Conservation (phyloP, 2,888 invertebrate species). For the Perithous albicinctus region DNA sequence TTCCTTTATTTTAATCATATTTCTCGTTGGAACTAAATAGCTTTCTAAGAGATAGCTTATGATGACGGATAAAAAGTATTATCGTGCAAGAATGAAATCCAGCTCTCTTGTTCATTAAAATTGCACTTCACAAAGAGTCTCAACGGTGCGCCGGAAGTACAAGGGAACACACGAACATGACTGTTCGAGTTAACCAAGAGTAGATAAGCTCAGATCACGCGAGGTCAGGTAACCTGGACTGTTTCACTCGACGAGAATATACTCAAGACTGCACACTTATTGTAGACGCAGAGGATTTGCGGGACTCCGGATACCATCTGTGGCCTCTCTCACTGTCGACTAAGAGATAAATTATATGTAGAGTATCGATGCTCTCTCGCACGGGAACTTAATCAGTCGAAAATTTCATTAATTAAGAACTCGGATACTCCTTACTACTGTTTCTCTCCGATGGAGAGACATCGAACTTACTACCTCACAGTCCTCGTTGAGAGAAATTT, state of each 20-base stretch:
- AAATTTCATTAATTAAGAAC: conserved; percentile 15
- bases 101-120: conserved; percentile 31
- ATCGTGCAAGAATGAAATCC: conserved; percentile 16
- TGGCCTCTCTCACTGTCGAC: conserved; percentile 37
- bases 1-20: not conserved
- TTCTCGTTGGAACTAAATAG: not conserved
- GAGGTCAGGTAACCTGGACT: conserved; percentile 35
- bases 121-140: conserved; percentile 29
- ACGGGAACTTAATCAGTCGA: not conserved
- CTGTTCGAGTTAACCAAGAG: conserved; percentile 49
- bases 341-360: conserved; percentile 25
- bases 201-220: conserved; percentile 48
- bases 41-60: not conserved
- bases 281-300: conserved; percentile 54
- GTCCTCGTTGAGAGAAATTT: not conserved
- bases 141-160: conserved; percentile 24
- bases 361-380: conserved; percentile 9
- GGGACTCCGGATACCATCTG: conserved; percentile 66
- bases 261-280: conserved; percentile 23
- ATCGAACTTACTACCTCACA: not conserved
- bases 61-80: not conserved
- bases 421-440: not conserved
- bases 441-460: not conserved
- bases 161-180: conserved; percentile 33
- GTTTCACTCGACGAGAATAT: conserved; percentile 17